phyloP scores from a whole-genome alignment of 2,888 invertebrate species.

The Leptinotarsa rubiginosa region DNA sequence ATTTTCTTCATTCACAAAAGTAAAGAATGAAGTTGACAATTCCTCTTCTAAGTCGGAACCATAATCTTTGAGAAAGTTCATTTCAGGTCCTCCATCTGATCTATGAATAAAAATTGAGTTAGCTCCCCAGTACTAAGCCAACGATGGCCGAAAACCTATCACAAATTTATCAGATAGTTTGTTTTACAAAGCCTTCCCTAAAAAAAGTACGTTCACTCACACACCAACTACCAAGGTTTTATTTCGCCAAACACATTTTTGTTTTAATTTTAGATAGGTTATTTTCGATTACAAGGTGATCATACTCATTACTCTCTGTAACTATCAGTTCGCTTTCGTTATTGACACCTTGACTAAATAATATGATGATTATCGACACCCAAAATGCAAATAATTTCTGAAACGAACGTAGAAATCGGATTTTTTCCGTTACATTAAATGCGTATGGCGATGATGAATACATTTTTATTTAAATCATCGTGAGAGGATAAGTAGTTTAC shows the following conservation, averaged over 20 bases:
- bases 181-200: background rate
- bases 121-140: too few species aligned
- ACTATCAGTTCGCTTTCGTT: constrained; percentile 4
- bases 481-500: background rate
- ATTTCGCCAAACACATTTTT: constrained; percentile 1
- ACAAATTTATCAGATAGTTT: background rate
- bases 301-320: background rate
- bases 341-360: background rate
- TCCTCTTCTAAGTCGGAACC: too few species aligned
- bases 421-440: background rate
- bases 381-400: constrained; percentile 5
- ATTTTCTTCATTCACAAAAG: too few species aligned
- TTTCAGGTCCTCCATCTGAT: too few species aligned
- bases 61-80: too few species aligned
- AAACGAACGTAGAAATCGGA: background rate
- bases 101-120: too few species aligned
- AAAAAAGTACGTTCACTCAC: constrained; percentile 8
- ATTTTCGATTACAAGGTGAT: constrained; percentile 16
- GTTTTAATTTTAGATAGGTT: constrained; percentile 10
- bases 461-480: background rate
- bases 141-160: background rate
- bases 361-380: background rate
- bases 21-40: too few species aligned
- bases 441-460: too few species aligned
- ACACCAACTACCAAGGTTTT: constrained; percentile 16